Base-by-base conservation (phyloP, 2,888 invertebrate species). In the Scaptomyza parva region DNA sequence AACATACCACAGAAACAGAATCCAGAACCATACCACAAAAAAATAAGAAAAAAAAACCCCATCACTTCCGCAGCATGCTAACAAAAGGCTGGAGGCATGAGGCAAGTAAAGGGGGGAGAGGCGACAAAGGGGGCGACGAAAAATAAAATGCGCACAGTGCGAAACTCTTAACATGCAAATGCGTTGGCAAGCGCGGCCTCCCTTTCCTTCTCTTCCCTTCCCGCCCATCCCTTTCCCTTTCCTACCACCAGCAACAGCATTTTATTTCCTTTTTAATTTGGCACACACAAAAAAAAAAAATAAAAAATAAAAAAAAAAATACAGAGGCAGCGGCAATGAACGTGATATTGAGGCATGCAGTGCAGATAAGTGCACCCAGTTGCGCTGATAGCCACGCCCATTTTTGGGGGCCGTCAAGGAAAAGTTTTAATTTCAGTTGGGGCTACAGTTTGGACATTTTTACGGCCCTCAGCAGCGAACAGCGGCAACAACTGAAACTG, bases 401-500 rank as follows among this genome's bases (percentile, higher is more conserved):
- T 40, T 41, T 54, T 28, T n/a, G n/a, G n/a, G n/a, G 71, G 70
- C 40, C 74, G 66, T 66, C 70, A 86, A 87, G 80, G 60, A 78
- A 87, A 85, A 85, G 85, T 86, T 86, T 88, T 86, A 82, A 88
- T 85, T 88, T 88, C 80, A 75, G 86, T 81, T 86, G 62, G 60
- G 48, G n/a, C n/a, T 70, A 67, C 78, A 58, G 59, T 57, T 57
- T 60, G 59, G 64, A 62, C 74, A 70, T 69, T 78, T 75, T 74
- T 73, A 78, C 48, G 22, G 51, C 35, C 41, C 20, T 3, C 40
- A 40, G 12, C 45, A 18, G 12, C 17, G 41, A 30, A 18, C 51
- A 45, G 12, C 47, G 30, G 14, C 20, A 22, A 35, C 48, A 52
- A 8, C 37, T 35, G 30, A 28, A 11, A 17, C 60, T 20, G 50